phyloP scores from a whole-genome alignment of 2,888 invertebrate species.

The Drosophila bunnanda region DNA sequence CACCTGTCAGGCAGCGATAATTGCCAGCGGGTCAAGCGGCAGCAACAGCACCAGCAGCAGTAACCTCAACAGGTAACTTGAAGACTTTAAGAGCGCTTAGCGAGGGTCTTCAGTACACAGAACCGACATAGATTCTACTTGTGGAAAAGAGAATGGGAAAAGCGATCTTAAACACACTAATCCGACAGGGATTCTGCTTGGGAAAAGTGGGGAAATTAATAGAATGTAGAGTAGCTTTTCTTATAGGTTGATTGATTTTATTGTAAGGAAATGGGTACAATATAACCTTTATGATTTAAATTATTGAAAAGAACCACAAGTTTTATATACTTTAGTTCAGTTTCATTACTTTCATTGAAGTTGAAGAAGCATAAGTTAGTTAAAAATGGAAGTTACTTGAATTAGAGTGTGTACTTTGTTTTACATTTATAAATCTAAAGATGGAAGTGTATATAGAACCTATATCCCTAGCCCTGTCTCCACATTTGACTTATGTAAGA shows the following conservation, averaged over 20 bases:
- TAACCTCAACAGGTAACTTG: constrained; percentile 38
- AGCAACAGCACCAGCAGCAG: constrained; percentile 26
- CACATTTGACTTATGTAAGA: constrained; percentile 23
- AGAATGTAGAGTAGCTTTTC: not conserved
- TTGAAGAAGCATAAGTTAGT: not conserved
- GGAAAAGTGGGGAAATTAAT: not conserved
- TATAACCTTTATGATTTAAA: not conserved
- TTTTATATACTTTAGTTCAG: not conserved
- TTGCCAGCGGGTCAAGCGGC: constrained; percentile 67
- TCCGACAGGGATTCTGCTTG: not conserved
- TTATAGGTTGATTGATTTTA: not conserved
- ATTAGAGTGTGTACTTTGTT: not conserved
- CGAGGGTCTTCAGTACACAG: constrained; percentile 18
- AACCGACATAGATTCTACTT: constrained; percentile 43
- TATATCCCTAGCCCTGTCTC: not conserved
- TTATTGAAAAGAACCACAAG: too few species aligned
- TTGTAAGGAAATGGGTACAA: not conserved
- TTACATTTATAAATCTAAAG: not conserved
- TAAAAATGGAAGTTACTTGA: not conserved
- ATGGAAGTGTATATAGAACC: not conserved
- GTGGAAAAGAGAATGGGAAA: constrained; percentile 9
- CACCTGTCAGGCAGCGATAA: constrained; percentile 61
- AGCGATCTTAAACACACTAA: constrained; percentile 13
- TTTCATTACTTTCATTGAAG: not conserved
- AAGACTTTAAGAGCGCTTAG: constrained; percentile 29